Conservation (phyloP, 2,113 vertebrate species). For the Rostratula benghalensis region DNA sequence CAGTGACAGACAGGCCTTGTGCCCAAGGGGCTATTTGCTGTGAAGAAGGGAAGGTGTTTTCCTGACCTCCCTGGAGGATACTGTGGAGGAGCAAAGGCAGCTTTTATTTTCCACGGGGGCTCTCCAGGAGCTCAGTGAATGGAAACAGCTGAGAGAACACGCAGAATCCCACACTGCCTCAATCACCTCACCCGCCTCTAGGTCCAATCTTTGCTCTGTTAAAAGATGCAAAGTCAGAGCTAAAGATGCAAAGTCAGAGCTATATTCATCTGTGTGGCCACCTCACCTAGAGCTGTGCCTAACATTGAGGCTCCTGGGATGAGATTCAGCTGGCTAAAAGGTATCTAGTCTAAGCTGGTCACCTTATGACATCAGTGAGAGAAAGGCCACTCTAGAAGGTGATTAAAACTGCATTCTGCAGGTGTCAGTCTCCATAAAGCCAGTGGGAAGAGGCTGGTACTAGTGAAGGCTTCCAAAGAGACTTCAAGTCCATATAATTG, state of each 20-base stretch:
- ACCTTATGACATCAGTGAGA: background rate
- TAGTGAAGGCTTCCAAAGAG: background rate
- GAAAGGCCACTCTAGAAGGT: background rate
- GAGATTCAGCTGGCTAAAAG: background rate
- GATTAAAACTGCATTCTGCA: background rate
- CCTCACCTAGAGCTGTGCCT: background rate
- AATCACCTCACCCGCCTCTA: background rate
- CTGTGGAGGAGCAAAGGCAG: background rate
- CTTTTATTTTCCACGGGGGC: background rate
- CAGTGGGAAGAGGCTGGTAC: background rate
- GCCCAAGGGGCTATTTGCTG: background rate
- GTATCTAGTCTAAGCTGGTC: background rate
- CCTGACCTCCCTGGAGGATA: conserved; percentile 11
- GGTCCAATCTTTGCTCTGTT: accelerated
- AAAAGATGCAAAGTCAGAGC: background rate
- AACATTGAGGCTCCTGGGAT: background rate
- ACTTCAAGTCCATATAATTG: background rate
- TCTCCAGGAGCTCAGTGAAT: background rate
- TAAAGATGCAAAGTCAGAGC: background rate
- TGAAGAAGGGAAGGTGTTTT: conserved; percentile 24
- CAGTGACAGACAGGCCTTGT: background rate
- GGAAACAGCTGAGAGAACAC: background rate
- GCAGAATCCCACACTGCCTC: background rate
- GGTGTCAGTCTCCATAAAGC: background rate
- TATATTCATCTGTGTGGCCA: background rate